A percentile compares a stretch with the other conserved stretches of the same genome.
phyloP scores from a whole-genome alignment of 1,140 invertebrate genomes.

The Mizuhopecten yessoensis region DNA sequence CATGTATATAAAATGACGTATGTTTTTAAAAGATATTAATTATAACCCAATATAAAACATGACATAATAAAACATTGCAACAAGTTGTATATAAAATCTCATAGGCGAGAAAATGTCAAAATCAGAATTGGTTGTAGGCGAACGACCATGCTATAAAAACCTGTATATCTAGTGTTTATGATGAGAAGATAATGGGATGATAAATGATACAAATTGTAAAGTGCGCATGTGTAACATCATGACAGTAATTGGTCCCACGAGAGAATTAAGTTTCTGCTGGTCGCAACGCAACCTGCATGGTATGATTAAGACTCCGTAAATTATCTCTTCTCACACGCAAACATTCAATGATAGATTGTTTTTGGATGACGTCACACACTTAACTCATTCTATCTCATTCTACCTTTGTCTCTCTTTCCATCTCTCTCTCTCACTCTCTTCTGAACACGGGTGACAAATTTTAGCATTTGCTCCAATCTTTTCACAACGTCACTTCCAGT shows the following conservation, averaged over 20 bases:
- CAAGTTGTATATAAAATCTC: conserved; percentile 28
- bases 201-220: conserved; percentile 7
- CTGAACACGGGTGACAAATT: not conserved
- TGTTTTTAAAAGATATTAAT: not conserved
- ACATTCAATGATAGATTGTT: conserved; percentile 2
- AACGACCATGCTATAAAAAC: not conserved
- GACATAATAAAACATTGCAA: conserved; percentile 18
- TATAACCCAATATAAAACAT: conserved; percentile 18
- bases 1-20: not conserved
- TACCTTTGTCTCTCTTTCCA: too few species aligned
- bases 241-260: not conserved
- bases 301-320: not conserved
- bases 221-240: not conserved
- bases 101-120: conserved; percentile 7
- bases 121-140: not conserved
- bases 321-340: not conserved
- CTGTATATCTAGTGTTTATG: conserved; percentile 1
- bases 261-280: not conserved
- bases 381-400: not conserved
- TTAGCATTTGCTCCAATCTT: not conserved
- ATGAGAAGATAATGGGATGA: not conserved
- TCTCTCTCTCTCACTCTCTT: too few species aligned
- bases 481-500: not conserved
- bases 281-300: not conserved
- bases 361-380: not conserved